A percentile compares a stretch with the other conserved stretches of the same genome.
Conservation (phyloP, 2,888 invertebrate species). For the Atrina japonica region DNA sequence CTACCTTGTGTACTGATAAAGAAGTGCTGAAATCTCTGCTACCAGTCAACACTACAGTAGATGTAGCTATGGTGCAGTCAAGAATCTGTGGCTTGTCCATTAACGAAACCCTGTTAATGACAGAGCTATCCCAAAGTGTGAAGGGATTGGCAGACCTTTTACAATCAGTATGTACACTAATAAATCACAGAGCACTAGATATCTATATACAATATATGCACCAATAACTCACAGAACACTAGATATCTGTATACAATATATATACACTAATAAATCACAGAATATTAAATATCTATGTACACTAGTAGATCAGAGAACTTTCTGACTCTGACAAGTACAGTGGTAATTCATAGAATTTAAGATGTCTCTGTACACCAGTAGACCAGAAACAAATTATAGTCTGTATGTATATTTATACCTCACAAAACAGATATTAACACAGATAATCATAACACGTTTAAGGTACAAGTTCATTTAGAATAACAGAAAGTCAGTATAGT, state of each 20-base stretch:
- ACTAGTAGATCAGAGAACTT: too few species aligned
- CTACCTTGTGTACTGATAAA: constrained; percentile 49
- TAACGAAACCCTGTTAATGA: constrained; percentile 52
- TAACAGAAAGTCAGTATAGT: too few species aligned
- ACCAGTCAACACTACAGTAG: constrained; percentile 45
- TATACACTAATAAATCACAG: too few species aligned
- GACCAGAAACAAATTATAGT: too few species aligned
- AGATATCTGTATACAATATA: neutral
- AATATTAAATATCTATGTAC: neutral
- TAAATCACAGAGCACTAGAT: neutral
- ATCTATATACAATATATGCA: too few species aligned
- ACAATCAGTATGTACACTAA: too few species aligned
- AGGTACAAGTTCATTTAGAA: too few species aligned
- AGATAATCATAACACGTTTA: too few species aligned
- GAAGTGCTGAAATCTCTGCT: constrained; percentile 50
- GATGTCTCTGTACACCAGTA: neutral
- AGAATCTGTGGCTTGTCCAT: constrained; percentile 59
- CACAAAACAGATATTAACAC: too few species aligned
- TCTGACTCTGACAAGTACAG: too few species aligned
- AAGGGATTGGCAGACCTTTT: constrained; percentile 53
- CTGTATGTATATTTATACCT: too few species aligned
- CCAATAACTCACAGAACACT: too few species aligned
- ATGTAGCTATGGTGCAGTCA: constrained; percentile 48
- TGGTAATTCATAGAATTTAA: neutral
- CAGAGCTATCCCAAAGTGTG: constrained; percentile 56